phyloP scores from a whole-genome alignment of 2,888 invertebrate species.

The Perizoma affinitatum region DNA sequence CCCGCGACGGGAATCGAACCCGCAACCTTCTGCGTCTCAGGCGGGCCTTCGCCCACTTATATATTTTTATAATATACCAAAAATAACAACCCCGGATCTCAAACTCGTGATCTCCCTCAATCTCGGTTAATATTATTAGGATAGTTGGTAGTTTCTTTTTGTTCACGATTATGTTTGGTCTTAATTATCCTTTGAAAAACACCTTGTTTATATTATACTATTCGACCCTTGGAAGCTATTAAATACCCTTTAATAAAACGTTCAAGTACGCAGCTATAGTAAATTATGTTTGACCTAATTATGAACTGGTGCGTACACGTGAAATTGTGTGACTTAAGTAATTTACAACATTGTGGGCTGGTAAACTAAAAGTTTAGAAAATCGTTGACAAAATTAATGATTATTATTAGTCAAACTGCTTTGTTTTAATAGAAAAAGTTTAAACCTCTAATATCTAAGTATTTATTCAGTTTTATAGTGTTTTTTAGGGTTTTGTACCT shows the following conservation, averaged over 20 bases:
- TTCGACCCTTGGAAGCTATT: slow-evolving; percentile 5
- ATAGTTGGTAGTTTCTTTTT: background rate
- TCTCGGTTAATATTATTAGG: too few relatives aligned
- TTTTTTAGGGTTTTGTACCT: too few relatives aligned
- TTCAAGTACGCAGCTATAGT: slow-evolving; percentile 14
- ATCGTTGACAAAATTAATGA: background rate
- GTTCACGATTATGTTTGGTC: background rate
- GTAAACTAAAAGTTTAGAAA: slow-evolving; percentile 4
- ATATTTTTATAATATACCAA: too few relatives aligned
- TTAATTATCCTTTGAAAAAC: slow-evolving; percentile 1
- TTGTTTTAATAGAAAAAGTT: background rate
- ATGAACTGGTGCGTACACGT: slow-evolving; percentile 18
- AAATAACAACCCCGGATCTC: too few relatives aligned
- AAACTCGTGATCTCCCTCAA: too few relatives aligned
- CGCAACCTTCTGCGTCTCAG: too few relatives aligned
- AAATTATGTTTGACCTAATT: slow-evolving; percentile 25
- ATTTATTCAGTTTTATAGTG: too few relatives aligned
- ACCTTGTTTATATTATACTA: background rate
- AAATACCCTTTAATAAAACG: slow-evolving; percentile 3
- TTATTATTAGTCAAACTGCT: background rate
- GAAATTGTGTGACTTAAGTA: slow-evolving; percentile 22
- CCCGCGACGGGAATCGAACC: too few relatives aligned
- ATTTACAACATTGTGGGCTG: slow-evolving; percentile 9
- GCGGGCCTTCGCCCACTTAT: too few relatives aligned
- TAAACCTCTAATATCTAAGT: too few relatives aligned